Percentiles rank a stretch among this genome's conserved stretches.
Evolutionary conservation across 2,113 vertebrate species (phyloP).

Genomic region (Alosa alosa): DNA sequence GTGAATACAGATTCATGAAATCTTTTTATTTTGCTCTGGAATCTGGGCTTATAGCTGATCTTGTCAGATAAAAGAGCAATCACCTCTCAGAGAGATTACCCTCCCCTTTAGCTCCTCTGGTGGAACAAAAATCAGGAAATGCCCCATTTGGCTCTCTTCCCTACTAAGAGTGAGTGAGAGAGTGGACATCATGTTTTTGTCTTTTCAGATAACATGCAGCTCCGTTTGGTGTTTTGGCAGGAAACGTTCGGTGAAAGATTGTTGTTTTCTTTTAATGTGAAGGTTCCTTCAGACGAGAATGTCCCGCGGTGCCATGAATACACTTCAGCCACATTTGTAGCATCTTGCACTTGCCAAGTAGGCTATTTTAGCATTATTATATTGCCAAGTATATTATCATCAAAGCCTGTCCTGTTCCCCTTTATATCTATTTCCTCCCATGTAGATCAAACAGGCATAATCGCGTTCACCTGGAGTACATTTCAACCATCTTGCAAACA

Average conservation of each 20-base stretch:
- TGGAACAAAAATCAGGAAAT: neutral
- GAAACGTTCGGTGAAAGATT: neutral
- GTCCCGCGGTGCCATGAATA: neutral
- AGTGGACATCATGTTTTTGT: neutral
- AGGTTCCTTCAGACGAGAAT: neutral
- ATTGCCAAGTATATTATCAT: constrained; percentile 11
- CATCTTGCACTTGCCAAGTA: neutral
- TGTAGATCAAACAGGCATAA: neutral
- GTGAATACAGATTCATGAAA: constrained; percentile 41
- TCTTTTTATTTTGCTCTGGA: constrained; percentile 11
- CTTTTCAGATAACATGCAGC: neutral
- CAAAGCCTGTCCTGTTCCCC: constrained; percentile 2
- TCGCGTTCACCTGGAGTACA: neutral
- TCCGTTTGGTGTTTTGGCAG: neutral
- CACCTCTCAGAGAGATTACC: constrained; percentile 52
- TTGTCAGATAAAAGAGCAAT: constrained; percentile 59
- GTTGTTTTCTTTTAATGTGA: neutral
- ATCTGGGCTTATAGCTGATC: constrained; percentile 49
- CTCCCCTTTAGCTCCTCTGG: neutral
- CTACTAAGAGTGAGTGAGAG: neutral
- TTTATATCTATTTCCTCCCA: constrained; percentile 1
- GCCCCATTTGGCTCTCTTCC: neutral
- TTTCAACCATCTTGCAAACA: neutral
- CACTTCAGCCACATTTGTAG: neutral
- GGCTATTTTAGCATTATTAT: too few relatives aligned